Conservation (phyloP, 2,797 vertebrate genomes). For the Champsocephalus esox region DNA sequence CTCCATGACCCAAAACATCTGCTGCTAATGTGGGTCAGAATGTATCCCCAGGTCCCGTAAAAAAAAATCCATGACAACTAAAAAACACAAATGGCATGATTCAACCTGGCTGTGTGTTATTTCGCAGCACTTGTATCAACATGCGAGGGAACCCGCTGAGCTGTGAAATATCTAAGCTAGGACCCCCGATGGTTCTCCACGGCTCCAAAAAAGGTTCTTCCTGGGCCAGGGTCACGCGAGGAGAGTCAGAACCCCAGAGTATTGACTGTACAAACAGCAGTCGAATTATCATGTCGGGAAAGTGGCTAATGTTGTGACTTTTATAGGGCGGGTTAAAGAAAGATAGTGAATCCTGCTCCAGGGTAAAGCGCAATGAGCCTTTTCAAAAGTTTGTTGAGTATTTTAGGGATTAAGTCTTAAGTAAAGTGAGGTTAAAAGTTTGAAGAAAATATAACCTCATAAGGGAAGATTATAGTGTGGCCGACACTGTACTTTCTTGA, state of each 20-base stretch:
- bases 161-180: conserved; percentile 73
- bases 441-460: conserved; percentile 14
- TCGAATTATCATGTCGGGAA: conserved; percentile 57
- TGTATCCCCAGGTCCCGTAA: conserved; percentile 36
- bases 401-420: conserved; percentile 5
- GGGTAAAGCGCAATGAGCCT: neutral
- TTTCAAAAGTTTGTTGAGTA: conserved; percentile 10
- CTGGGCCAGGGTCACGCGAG: conserved; percentile 57
- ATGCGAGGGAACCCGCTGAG: conserved; percentile 63
- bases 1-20: conserved; percentile 78
- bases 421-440: conserved; percentile 11
- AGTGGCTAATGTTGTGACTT: conserved; percentile 56
- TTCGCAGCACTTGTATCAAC: conserved; percentile 79
- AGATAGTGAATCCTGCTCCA: conserved; percentile 16
- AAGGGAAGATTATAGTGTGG: neutral
- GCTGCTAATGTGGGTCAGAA: conserved; percentile 75
- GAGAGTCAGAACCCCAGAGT: conserved; percentile 39
- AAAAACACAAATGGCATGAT: conserved; percentile 73
- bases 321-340: neutral
- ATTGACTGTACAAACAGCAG: conserved; percentile 61
- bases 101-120: conserved; percentile 61
- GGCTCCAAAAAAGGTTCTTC: conserved; percentile 54
- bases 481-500: neutral
- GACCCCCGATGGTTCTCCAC: conserved; percentile 56
- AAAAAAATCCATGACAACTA: conserved; percentile 43